Base-by-base conservation (phyloP, 2,888 invertebrate species). In the Ornithoptera alexandrae region DNA sequence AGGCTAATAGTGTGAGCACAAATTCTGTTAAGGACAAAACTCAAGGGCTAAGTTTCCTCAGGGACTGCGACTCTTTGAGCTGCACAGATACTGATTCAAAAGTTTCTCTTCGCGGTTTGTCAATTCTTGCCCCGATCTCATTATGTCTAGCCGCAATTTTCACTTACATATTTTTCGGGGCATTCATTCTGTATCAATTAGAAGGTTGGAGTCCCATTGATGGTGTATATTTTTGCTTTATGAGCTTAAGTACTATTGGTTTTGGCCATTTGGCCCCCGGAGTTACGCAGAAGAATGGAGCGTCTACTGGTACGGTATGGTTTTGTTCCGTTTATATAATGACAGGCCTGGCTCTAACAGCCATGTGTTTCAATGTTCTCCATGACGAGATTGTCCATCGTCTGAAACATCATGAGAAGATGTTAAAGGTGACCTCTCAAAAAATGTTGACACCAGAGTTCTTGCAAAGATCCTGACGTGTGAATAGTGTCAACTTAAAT, bases 121-220 rank as follows among this genome's bases (percentile, higher is more conserved):
- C 97, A 74, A 97, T 98, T 75, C 89, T 98, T 74, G 98, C 98
- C 15, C 98, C 98, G 5, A 96, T 98, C 65, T 93, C 96, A 67
- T 93, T 98, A 64, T 98, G 98, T 83, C 93, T 98, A 56, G 94
- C 96, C 66, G 97, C 98, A 77, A 97, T 99, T 94, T 95, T 97
- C 74, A 95, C 96, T 74, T 99, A 99, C 86, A 97, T 99, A 71
- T 95, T 97, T 76, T 95, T 97, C 67, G 99, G 99, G 7, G 98
- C 98, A 1, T 94, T 97, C 71, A 95, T 98, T 42, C 94, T 99
- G 75, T 96, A 97, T 81, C 95, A 97, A 75, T 94, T 98, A 86
- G 98, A 99, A 86, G 97, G 97, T 79, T 99, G 98, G 98, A 95
- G 96, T 77, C 94, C 97, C 63, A 93, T 99, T 72, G 98, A 98